These are phyloP conservation scores for Lutjanus argentimaculatus DNA, from an alignment of 2,797 vertebrate species.

Conservation along the genomic window DNA sequence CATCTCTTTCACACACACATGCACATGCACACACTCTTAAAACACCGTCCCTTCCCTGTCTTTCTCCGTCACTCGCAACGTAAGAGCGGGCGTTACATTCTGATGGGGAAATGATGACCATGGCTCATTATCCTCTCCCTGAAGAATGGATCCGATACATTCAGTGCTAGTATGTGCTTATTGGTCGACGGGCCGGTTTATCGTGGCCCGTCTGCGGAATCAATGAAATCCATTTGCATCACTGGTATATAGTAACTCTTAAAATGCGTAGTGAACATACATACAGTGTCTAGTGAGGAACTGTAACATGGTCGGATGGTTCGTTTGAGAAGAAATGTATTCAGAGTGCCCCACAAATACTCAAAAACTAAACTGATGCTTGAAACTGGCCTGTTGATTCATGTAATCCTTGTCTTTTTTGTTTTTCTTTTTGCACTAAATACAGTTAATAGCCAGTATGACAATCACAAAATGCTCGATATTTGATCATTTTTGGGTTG, in stretches of 20 bases:
- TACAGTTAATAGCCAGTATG: constrained; percentile 62
- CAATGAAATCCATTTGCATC: constrained; percentile 58
- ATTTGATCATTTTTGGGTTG: constrained; percentile 68
- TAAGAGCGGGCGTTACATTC: constrained; percentile 74
- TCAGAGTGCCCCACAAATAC: constrained; percentile 40
- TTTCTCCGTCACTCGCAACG: constrained; percentile 1
- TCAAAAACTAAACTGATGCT: constrained; percentile 52
- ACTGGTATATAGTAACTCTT: constrained; percentile 25
- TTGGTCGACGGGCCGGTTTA: constrained; percentile 45
- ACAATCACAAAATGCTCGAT: constrained; percentile 76
- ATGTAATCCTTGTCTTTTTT: constrained; percentile 19
- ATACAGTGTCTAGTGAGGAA: constrained; percentile 28
- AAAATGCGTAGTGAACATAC: constrained; percentile 34
- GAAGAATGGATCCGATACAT: constrained; percentile 83
- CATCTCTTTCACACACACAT: constrained; percentile 45
- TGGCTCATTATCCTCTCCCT: constrained; percentile 86
- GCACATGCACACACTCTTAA: constrained; percentile 63
- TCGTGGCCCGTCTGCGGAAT: constrained; percentile 39
- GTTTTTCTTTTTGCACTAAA: constrained; percentile 42
- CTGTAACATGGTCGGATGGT: constrained; percentile 16
- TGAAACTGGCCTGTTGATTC: constrained; percentile 27
- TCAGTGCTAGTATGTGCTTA: constrained; percentile 80
- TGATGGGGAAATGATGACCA: constrained; percentile 79
- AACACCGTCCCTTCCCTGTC: constrained; percentile 13
- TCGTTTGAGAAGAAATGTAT: constrained; percentile 49